Percentiles rank a stretch among this genome's conserved stretches.
phyloP scores from a whole-genome alignment of 2,113 vertebrate genomes.

The Nymphicus hollandicus region DNA sequence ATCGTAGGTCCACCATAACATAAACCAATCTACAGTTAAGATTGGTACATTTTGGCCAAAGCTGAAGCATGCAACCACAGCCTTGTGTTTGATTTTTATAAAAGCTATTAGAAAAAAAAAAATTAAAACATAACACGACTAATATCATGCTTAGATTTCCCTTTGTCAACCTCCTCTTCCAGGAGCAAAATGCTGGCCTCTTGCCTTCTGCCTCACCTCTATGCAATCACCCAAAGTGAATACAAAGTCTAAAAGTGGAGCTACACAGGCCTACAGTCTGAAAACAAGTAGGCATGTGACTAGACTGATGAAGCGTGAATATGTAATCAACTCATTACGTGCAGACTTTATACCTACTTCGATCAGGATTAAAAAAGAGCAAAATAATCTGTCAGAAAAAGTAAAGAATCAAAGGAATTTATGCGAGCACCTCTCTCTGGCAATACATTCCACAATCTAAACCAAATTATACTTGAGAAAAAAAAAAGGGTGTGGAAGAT shows the following conservation, averaged over 20 bases:
- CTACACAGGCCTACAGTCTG: not conserved
- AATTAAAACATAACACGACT: not conserved
- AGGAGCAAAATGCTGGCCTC: not conserved
- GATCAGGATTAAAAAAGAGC: not conserved
- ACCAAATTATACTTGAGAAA: not conserved
- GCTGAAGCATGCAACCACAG: not conserved
- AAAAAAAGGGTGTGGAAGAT: rapidly evolving
- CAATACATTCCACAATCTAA: not conserved
- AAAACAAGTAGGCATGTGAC: not conserved
- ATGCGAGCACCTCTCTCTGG: not conserved
- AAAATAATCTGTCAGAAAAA: not conserved
- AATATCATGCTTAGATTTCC: not conserved
- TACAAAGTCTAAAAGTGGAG: not conserved
- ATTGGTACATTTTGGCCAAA: not conserved
- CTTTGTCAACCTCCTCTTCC: not conserved
- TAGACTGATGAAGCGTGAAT: not conserved
- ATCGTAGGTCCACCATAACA: not conserved
- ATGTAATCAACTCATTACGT: not conserved
- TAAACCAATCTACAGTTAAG: not conserved
- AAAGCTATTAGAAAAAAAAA: not conserved
- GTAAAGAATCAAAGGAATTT: not conserved
- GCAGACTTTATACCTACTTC: not conserved
- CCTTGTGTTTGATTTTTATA: not conserved
- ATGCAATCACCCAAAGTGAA: not conserved
- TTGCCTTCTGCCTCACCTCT: not conserved